These are phyloP conservation scores for Drosophila paranaensis DNA, from an alignment of 2,888 invertebrate genomes.

Conservation along the genomic window DNA sequence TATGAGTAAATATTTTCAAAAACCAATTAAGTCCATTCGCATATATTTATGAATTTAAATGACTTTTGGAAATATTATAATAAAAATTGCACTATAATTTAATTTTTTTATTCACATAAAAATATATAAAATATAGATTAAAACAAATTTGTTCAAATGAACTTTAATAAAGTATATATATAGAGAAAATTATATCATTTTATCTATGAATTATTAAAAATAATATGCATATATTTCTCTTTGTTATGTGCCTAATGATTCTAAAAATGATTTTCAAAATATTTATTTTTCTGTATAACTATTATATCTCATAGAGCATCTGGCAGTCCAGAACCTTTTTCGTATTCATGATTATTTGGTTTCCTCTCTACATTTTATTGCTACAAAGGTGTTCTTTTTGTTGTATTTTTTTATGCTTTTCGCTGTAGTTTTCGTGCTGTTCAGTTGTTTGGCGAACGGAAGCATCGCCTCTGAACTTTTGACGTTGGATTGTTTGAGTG, in stretches of 20 bases:
- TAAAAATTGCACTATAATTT: neutral
- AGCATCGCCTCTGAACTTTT: conserved; percentile 67
- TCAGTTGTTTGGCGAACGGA: conserved; percentile 50
- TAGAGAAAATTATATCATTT: too few relatives aligned
- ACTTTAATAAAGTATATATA: neutral
- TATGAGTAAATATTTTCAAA: neutral
- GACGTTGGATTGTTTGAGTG: conserved; percentile 29
- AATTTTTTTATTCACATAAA: too few relatives aligned
- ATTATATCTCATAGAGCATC: neutral
- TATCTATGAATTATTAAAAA: too few relatives aligned
- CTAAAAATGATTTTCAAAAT: too few relatives aligned
- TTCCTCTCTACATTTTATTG: conserved; percentile 22
- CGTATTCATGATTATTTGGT: conserved; percentile 8
- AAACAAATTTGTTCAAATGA: neutral
- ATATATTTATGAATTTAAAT: too few relatives aligned
- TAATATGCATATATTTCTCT: too few relatives aligned
- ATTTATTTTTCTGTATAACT: too few relatives aligned
- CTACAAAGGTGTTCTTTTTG: conserved; percentile 40
- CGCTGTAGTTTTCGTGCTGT: conserved; percentile 30
- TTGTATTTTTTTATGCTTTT: conserved; percentile 40
- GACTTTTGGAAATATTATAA: neutral
- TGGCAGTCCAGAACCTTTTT: neutral
- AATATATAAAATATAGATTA: neutral
- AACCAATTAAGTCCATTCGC: neutral
- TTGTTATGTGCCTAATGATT: too few relatives aligned